A percentile compares a stretch with the other conserved stretches of the same genome.
phyloP scores from a whole-genome alignment of 2,113 vertebrate genomes.

The Pycnonotus jocosus region DNA sequence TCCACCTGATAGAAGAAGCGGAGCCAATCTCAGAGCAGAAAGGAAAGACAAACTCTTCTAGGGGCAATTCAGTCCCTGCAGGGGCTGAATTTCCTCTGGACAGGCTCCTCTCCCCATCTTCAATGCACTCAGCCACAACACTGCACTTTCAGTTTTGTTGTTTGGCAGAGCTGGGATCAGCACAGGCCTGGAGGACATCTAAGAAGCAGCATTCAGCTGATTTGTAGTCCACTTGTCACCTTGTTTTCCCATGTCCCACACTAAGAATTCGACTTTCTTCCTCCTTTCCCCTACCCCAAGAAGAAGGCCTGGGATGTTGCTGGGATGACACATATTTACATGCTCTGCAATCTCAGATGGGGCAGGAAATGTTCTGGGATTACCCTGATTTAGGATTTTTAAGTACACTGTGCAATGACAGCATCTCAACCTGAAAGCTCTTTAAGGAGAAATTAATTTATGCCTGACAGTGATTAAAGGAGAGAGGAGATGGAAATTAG shows the following conservation, averaged over 20 bases:
- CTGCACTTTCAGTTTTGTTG: not conserved
- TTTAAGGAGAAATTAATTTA: constrained; percentile 77
- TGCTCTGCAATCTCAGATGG: constrained; percentile 15
- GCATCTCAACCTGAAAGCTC: constrained; percentile 69
- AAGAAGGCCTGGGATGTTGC: not conserved
- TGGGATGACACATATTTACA: not conserved
- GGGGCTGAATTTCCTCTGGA: not conserved
- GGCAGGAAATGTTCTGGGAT: constrained; percentile 48
- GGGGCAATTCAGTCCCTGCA: not conserved
- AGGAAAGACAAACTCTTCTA: not conserved
- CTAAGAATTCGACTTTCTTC: not conserved
- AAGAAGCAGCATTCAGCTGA: not conserved
- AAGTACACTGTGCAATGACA: constrained; percentile 51
- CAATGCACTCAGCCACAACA: not conserved
- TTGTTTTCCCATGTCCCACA: not conserved
- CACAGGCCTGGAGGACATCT: not conserved
- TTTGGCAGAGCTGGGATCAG: not conserved
- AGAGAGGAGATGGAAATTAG: constrained; percentile 74
- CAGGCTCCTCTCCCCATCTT: not conserved
- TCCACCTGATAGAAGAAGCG: not conserved
- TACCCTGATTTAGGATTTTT: constrained; percentile 64
- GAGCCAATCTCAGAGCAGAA: not conserved
- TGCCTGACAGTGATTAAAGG: constrained; percentile 75
- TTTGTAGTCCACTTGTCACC: not conserved
- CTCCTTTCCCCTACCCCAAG: not conserved